phyloP scores from a whole-genome alignment of 2,113 vertebrate genomes.

The Apistogramma diplotaenia region DNA sequence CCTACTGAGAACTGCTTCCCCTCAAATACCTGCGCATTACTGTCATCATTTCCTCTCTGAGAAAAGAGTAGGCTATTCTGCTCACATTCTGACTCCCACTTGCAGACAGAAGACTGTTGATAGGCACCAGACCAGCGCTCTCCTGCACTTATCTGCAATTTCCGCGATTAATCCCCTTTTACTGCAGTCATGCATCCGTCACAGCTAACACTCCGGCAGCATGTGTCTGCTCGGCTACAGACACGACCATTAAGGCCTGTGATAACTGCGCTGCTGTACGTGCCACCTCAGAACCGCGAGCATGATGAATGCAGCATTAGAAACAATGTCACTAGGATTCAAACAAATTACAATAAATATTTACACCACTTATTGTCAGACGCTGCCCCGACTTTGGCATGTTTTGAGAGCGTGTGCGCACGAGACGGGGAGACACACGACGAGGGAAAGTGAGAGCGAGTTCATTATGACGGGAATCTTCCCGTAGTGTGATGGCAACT shows the following conservation, averaged over 20 bases:
- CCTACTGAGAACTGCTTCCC: conserved; percentile 40
- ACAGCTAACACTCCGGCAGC: conserved; percentile 41
- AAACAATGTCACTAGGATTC: conserved; percentile 49
- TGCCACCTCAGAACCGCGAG: conserved; percentile 13
- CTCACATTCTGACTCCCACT: conserved; percentile 45
- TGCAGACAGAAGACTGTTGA: conserved; percentile 49
- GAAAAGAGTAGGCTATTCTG: conserved; percentile 45
- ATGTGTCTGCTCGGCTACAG: conserved; percentile 40
- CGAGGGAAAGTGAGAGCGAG: background rate
- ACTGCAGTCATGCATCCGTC: conserved; percentile 59
- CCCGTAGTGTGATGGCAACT: conserved; percentile 71
- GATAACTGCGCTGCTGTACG: conserved; percentile 5
- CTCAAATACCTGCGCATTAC: conserved; percentile 47
- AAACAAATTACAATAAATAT: conserved; percentile 66
- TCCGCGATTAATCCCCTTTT: conserved; percentile 65
- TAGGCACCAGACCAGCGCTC: conserved; percentile 59
- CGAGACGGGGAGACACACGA: background rate
- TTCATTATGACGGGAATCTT: conserved; percentile 68
- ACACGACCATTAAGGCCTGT: conserved; percentile 27
- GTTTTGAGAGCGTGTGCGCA: background rate
- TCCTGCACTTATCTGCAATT: conserved; percentile 68
- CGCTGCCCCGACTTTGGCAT: conserved; percentile 32
- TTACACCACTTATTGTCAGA: conserved; percentile 57
- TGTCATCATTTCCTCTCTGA: conserved; percentile 57
- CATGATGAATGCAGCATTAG: conserved; percentile 33